Percentiles rank a stretch among this genome's conserved stretches.
Conservation (phyloP, 2,113 vertebrate genomes). For the Etia nguti region DNA sequence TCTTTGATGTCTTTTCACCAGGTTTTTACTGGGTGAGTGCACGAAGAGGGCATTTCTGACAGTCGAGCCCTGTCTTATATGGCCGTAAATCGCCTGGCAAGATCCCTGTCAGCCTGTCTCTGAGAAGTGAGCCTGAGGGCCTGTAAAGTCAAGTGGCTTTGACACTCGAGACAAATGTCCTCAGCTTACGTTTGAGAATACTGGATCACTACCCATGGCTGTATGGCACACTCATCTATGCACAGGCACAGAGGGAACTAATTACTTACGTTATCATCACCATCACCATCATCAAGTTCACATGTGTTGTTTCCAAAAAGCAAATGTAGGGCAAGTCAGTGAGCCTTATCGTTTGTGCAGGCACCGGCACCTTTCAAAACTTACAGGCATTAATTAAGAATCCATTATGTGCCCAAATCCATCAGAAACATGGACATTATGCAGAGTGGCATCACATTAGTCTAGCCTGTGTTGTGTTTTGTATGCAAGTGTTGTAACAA, state of each 20-base stretch:
- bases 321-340: slow-evolving; percentile 6
- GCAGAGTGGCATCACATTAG: slow-evolving; percentile 45
- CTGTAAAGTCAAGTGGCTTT: slow-evolving; percentile 54
- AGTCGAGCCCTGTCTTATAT: slow-evolving; percentile 15
- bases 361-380: slow-evolving; percentile 14
- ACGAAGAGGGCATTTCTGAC: slow-evolving; percentile 3
- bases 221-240: not conserved
- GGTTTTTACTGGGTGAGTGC: not conserved
- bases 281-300: slow-evolving; percentile 19
- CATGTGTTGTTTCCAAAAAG: not conserved
- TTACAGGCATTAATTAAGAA: slow-evolving; percentile 65
- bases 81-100: slow-evolving; percentile 3
- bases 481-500: slow-evolving; percentile 9
- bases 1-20: not conserved
- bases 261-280: slow-evolving; percentile 38
- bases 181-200: slow-evolving; percentile 16
- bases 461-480: slow-evolving; percentile 16
- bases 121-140: slow-evolving; percentile 31
- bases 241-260: slow-evolving; percentile 9
- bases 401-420: slow-evolving; percentile 60
- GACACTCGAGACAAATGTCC: slow-evolving; percentile 58
- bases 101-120: slow-evolving; percentile 26
- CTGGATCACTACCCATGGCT: slow-evolving; percentile 22
- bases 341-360: slow-evolving; percentile 16
- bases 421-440: slow-evolving; percentile 63